Evolutionary conservation across 92 coral and sea anemone species (phyloP).

Genomic region (Heliopora coerulea): DNA sequence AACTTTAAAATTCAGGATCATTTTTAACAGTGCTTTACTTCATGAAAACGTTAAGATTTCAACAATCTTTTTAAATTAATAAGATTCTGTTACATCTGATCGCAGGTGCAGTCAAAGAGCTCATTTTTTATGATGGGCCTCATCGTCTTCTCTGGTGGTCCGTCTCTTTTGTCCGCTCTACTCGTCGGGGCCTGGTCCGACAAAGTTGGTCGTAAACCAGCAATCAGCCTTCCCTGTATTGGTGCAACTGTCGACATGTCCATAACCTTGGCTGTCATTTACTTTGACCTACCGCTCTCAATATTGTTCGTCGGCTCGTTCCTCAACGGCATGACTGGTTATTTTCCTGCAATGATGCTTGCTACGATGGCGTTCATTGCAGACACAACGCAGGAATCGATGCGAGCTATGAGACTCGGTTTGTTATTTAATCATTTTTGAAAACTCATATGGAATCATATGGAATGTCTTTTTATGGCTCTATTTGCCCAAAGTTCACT

Average conservation of each 20-base stretch:
- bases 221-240: conserved; percentile 24
- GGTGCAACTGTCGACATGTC: conserved; percentile 38
- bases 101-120: conserved; percentile 20
- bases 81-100: too few relatives aligned
- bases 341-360: conserved; percentile 26
- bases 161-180: conserved; percentile 11
- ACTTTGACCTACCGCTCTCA: conserved; percentile 36
- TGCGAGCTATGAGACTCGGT: conserved; percentile 29
- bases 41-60: too few relatives aligned
- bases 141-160: conserved; percentile 6
- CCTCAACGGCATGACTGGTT: conserved; percentile 32
- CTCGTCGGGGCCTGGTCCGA: conserved; percentile 37
- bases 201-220: conserved; percentile 45
- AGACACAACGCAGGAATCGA: conserved; percentile 27
- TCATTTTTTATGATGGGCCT: conserved; percentile 31
- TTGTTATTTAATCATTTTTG: background rate
- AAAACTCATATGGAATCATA: background rate
- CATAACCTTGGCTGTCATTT: background rate
- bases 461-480: too few relatives aligned
- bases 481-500: too few relatives aligned
- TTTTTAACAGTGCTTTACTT: too few relatives aligned
- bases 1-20: too few relatives aligned
- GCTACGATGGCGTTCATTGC: conserved; percentile 43
- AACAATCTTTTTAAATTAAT: too few relatives aligned
- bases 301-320: conserved; percentile 29